phyloP scores from a whole-genome alignment of 2,113 vertebrate species.

The Fregata magnificens region DNA sequence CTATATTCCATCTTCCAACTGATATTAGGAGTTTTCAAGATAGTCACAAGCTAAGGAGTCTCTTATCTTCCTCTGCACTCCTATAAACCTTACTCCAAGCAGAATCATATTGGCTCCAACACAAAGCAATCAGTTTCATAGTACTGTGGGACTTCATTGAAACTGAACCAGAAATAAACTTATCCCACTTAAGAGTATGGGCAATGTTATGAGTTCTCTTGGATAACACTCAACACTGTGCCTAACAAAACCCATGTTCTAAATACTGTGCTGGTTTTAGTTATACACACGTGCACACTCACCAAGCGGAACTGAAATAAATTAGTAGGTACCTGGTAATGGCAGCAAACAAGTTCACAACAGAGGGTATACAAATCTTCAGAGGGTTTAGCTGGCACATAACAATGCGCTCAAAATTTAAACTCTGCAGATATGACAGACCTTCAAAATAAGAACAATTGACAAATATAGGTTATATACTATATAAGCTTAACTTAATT shows the following conservation, averaged over 20 bases:
- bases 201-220: neutral
- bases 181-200: neutral
- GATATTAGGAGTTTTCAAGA: neutral
- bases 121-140: neutral
- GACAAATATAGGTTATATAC: neutral
- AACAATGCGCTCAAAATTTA: slow-evolving; percentile 94
- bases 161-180: neutral
- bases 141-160: neutral
- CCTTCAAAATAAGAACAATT: slow-evolving; percentile 72
- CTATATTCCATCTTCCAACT: neutral
- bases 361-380: slow-evolving; percentile 90
- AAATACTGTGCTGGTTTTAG: neutral
- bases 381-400: slow-evolving; percentile 96
- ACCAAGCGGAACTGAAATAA: neutral
- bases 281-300: neutral
- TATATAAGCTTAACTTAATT: neutral
- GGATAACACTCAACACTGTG: neutral
- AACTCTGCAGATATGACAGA: slow-evolving; percentile 87
- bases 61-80: neutral
- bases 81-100: neutral
- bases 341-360: slow-evolving; percentile 92
- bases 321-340: slow-evolving; percentile 84
- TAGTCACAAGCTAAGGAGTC: neutral
- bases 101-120: neutral
- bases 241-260: neutral